phyloP scores from a whole-genome alignment of 2,797 vertebrate genomes.

The Pseudochaenichthys georgianus region DNA sequence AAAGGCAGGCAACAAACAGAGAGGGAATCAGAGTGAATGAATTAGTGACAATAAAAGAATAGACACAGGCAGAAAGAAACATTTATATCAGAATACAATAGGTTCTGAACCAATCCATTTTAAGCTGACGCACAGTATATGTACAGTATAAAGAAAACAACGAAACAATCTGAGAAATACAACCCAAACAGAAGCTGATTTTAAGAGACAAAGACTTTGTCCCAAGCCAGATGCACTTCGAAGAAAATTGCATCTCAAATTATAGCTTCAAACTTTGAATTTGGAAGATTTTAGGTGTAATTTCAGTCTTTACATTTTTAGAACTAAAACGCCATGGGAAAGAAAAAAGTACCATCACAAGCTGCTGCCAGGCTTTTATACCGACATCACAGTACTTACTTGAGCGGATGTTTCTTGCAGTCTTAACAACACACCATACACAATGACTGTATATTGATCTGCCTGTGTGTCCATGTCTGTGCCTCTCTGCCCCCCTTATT shows the following conservation, averaged over 20 bases:
- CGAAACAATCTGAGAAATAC: background rate
- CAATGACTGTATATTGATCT: background rate
- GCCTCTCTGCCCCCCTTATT: slow-evolving; percentile 20
- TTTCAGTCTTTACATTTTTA: no score
- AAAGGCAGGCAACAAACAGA: slow-evolving; percentile 36
- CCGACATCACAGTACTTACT: no score
- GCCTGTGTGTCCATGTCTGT: background rate
- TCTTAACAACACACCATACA: no score
- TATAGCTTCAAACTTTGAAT: background rate
- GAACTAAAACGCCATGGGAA: no score
- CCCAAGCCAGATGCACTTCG: background rate
- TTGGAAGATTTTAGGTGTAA: no score
- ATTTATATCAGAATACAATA: slow-evolving; percentile 20
- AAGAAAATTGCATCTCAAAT: background rate
- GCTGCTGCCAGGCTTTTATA: no score
- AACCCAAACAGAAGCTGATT: background rate
- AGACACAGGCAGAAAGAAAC: slow-evolving; percentile 22
- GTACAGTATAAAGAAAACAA: background rate
- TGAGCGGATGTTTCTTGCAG: no score
- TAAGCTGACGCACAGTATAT: slow-evolving; percentile 2
- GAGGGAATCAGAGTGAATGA: slow-evolving; percentile 9
- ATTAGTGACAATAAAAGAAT: slow-evolving; percentile 24
- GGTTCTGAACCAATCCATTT: slow-evolving; percentile 12
- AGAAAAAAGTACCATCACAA: no score
- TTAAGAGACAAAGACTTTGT: background rate